phyloP scores from a whole-genome alignment of 2,888 invertebrate genomes.

The Dusona sp. region DNA sequence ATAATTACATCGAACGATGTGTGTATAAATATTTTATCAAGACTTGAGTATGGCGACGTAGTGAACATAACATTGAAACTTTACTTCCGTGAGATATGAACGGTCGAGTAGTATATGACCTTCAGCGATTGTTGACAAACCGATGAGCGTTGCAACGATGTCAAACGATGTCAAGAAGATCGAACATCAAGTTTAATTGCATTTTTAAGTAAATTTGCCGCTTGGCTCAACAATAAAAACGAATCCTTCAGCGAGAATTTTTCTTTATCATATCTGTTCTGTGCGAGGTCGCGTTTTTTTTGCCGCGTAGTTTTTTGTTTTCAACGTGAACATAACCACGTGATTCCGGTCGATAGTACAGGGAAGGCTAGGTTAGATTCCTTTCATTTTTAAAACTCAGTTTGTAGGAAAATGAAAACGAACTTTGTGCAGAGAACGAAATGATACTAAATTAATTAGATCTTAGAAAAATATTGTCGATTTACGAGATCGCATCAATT shows the following conservation, averaged over 20 bases:
- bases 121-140: conserved; percentile 37
- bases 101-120: conserved; percentile 28
- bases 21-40: conserved; percentile 24
- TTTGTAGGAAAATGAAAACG: background rate
- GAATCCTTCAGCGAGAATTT: background rate
- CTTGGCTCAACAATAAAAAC: background rate
- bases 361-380: background rate
- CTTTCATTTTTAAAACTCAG: background rate
- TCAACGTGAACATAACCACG: background rate
- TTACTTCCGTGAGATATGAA: conserved; percentile 48
- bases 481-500: background rate
- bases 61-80: conserved; percentile 31
- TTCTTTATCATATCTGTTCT: background rate
- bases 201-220: background rate
- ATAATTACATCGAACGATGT: background rate
- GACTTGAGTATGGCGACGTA: background rate
- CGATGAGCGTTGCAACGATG: conserved; percentile 12
- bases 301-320: background rate
- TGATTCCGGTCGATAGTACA: background rate
- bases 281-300: background rate
- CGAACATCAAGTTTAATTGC: background rate
- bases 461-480: background rate
- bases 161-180: conserved; percentile 22
- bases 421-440: too few relatives aligned
- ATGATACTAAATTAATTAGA: too few relatives aligned